Percentiles rank a stretch among this genome's conserved stretches.
Evolutionary conservation across 2,113 vertebrate species (phyloP).

Genomic region (Recurvirostra avosetta): DNA sequence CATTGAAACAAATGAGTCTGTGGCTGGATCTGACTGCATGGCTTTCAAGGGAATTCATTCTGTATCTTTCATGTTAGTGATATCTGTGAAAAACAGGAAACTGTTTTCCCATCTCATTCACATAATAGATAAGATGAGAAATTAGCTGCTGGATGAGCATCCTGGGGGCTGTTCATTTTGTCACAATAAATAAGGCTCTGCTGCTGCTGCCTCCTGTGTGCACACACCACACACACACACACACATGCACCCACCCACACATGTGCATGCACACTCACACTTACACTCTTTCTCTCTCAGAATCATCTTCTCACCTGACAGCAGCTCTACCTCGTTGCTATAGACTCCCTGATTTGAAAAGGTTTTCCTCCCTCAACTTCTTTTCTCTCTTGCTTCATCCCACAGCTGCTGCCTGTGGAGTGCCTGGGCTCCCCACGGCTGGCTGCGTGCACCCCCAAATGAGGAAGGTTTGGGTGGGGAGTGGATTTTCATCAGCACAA

Average conservation of each 20-base stretch:
- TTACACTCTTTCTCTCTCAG: neutral
- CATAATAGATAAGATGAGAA: slow-evolving; percentile 78
- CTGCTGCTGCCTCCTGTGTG: neutral
- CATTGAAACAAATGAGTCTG: slow-evolving; percentile 42
- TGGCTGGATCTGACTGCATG: slow-evolving; percentile 37
- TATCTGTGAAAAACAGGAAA: slow-evolving; percentile 76
- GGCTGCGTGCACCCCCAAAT: neutral
- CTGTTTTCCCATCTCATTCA: slow-evolving; percentile 75
- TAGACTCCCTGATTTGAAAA: neutral
- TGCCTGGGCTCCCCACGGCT: neutral
- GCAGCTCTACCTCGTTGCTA: neutral
- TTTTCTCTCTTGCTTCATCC: neutral
- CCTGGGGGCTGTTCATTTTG: slow-evolving; percentile 74
- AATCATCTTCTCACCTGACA: neutral
- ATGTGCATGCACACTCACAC: rapidly evolving
- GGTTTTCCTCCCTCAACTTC: neutral
- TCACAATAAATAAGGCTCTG: slow-evolving; percentile 62
- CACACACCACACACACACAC: too few relatives aligned
- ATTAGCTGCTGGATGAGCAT: slow-evolving; percentile 74
- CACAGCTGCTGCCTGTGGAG: neutral
- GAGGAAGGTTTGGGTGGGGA: neutral
- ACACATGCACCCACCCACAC: neutral
- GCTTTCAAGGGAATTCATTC: slow-evolving; percentile 67
- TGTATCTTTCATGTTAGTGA: slow-evolving; percentile 66
- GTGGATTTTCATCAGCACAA: neutral